A percentile compares a stretch with the other conserved stretches of the same genome.
phyloP scores from a whole-genome alignment of 2,113 vertebrate genomes.

The Bos indicus region DNA sequence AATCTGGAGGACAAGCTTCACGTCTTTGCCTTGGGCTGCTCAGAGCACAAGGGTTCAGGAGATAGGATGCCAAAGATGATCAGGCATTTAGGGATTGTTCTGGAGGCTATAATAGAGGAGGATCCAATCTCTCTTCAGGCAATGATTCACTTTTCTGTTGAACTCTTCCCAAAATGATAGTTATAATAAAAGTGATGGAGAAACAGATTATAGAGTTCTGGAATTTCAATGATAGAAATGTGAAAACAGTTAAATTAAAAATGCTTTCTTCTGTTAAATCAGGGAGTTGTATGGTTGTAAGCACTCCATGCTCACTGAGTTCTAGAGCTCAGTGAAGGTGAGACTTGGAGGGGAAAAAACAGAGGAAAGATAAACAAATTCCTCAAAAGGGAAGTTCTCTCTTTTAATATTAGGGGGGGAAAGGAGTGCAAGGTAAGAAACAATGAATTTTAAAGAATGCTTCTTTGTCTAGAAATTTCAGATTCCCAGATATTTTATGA shows the following conservation, averaged over 20 bases:
- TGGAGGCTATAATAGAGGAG: neutral
- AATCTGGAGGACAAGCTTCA: neutral
- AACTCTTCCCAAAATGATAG: constrained; percentile 68
- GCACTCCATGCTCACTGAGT: neutral
- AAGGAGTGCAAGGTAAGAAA: neutral
- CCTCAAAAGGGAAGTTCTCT: neutral
- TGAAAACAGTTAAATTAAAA: constrained; percentile 65
- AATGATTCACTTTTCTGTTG: constrained; percentile 56
- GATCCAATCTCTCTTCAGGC: neutral
- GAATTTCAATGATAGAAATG: constrained; percentile 72
- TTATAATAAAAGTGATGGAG: constrained; percentile 73
- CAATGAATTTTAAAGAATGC: neutral
- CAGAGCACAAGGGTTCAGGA: neutral
- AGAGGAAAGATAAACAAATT: neutral
- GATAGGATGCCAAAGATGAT: neutral
- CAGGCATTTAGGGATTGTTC: neutral
- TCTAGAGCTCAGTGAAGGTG: neutral
- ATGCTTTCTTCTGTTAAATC: neutral
- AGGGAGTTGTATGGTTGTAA: neutral
- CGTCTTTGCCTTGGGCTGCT: neutral
- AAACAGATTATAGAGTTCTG: constrained; percentile 72
- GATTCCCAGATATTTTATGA: neutral
- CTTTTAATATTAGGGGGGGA: neutral
- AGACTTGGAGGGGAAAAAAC: neutral
- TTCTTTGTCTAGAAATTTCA: neutral